phyloP scores from a whole-genome alignment of 2,113 vertebrate genomes.

The Tyrannus savana region DNA sequence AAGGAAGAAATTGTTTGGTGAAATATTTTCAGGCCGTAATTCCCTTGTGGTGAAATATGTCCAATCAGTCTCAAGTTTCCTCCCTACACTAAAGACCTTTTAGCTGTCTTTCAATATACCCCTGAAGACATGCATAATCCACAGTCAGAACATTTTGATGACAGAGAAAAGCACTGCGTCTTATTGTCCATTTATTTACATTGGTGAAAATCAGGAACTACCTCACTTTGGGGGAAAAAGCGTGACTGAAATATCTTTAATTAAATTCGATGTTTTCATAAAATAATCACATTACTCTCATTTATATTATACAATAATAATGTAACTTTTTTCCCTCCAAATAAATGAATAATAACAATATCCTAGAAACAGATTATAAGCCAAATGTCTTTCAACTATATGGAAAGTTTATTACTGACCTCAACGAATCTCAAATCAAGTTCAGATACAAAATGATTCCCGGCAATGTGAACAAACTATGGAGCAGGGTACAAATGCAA shows the following conservation, averaged over 20 bases:
- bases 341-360: background rate
- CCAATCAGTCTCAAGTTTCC: background rate
- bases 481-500: background rate
- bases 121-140: background rate
- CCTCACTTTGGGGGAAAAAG: fast-evolving
- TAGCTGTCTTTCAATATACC: background rate
- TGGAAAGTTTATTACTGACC: background rate
- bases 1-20: background rate
- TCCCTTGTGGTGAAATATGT: background rate
- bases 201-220: background rate
- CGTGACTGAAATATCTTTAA: background rate
- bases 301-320: background rate
- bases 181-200: background rate
- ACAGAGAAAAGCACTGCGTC: background rate
- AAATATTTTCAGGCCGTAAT: background rate
- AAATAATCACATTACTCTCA: background rate
- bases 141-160: background rate
- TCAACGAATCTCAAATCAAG: background rate
- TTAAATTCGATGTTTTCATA: background rate
- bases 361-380: background rate
- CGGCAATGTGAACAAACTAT: background rate
- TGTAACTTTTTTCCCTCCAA: fast-evolving
- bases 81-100: background rate
- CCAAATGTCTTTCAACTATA: background rate
- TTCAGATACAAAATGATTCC: background rate